phyloP scores from a whole-genome alignment of 2,888 invertebrate species.

The Aromia moschata region DNA sequence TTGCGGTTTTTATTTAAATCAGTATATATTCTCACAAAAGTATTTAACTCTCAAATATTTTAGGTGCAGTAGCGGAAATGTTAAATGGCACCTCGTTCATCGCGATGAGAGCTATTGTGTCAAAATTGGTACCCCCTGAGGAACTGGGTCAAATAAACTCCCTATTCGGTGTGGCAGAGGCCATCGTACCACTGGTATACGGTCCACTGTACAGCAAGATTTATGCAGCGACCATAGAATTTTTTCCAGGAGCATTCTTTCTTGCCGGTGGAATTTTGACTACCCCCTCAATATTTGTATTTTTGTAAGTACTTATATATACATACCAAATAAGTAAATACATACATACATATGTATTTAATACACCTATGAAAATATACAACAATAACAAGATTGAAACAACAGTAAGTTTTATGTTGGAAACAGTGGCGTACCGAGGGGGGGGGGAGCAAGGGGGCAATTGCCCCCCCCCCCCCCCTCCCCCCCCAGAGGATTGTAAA shows the following conservation, averaged over 20 bases:
- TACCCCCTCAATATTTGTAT: slow-evolving; percentile 52
- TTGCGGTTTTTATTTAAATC: too few species aligned
- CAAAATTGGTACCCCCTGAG: slow-evolving; percentile 67
- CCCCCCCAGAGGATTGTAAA: too few species aligned
- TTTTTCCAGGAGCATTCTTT: slow-evolving; percentile 56
- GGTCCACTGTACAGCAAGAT: slow-evolving; percentile 55
- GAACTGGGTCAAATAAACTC: slow-evolving; percentile 69
- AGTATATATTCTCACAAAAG: too few species aligned
- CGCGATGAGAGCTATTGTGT: slow-evolving; percentile 67
- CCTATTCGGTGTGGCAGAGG: slow-evolving; percentile 56
- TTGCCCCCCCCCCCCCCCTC: too few species aligned
- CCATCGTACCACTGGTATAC: slow-evolving; percentile 55
- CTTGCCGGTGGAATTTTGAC: slow-evolving; percentile 52
- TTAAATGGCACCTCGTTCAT: slow-evolving; percentile 65
- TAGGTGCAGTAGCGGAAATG: slow-evolving; percentile 65
- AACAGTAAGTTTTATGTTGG: too few species aligned
- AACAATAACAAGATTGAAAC: too few species aligned
- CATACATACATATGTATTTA: background rate
- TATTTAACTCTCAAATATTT: too few species aligned
- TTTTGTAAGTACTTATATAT: slow-evolving; percentile 49
- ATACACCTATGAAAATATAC: too few species aligned
- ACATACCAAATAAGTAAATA: background rate
- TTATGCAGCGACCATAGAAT: slow-evolving; percentile 51
- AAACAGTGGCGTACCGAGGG: too few species aligned
- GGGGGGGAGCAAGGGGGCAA: too few species aligned